Conservation (phyloP, 53 echinoderm and acorn worm genomes). For the Echinarachnius parma region DNA sequence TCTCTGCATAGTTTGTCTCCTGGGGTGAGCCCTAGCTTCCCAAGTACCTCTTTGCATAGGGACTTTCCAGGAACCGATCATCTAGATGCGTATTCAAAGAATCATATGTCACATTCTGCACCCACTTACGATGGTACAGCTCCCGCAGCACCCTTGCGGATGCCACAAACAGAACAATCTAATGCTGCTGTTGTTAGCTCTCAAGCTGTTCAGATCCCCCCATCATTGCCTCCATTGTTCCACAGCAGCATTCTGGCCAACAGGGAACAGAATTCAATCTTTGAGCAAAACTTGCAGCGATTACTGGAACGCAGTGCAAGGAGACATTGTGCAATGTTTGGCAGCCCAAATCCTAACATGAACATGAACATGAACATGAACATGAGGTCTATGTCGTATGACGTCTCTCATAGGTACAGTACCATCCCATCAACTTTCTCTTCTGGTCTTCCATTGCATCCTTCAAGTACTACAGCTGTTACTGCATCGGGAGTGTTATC, state of each 20-base stretch:
- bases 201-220: not conserved
- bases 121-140: slow-evolving; percentile 8
- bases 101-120: slow-evolving; percentile 8
- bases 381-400: slow-evolving; percentile 22
- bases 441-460: not conserved
- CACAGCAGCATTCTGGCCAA: slow-evolving; percentile 44
- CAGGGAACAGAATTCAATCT: slow-evolving; percentile 27
- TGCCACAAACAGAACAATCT: slow-evolving; percentile 21
- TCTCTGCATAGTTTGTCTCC: slow-evolving; percentile 65
- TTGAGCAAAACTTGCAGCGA: slow-evolving; percentile 36
- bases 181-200: slow-evolving; percentile 7
- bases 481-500: not conserved
- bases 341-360: slow-evolving; percentile 11
- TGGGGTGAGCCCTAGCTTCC: slow-evolving; percentile 15
- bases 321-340: slow-evolving; percentile 13
- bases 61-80: slow-evolving; percentile 57
- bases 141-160: slow-evolving; percentile 3
- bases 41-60: slow-evolving; percentile 41
- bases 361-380: no score
- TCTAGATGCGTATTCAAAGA: slow-evolving; percentile 59
- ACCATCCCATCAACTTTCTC: slow-evolving; percentile 13
- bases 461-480: slow-evolving; percentile 9
- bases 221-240: no score
- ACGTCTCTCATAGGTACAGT: slow-evolving; percentile 8
- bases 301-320: slow-evolving; percentile 35